Base-by-base conservation (phyloP, 2,888 invertebrate species). In the Autographa gamma region DNA sequence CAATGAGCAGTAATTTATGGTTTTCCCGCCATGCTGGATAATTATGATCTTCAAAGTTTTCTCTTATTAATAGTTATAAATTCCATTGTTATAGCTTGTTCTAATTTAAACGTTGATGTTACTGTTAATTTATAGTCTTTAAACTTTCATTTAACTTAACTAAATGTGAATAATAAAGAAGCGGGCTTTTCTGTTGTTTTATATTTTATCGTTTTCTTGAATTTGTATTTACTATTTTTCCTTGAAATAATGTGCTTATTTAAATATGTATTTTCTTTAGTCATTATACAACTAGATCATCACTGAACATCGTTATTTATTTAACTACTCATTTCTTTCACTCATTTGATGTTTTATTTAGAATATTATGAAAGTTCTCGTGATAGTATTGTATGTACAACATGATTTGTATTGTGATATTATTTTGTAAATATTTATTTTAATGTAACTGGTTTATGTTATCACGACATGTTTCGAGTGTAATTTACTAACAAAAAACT, bases 21-120 rank as follows among this genome's bases (percentile, higher is more conserved):
- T 18, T 48, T 3, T 19, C 18, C 19, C 19, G 56, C 8, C 8
- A 32, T 71, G 58, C 25, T 61, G 14, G 38, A 66, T 67, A 69
- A 58, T 58, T 31, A 54, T 54, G 31, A 54, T 38, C 52, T 61
- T 63, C 11, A 3, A 11, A n/a, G 11, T 19, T 56, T 56, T 18
- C 9, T 14, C 13, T 66, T 34, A 77, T 67, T 59, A 54, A 59
- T 63, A 18, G 43, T 62, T 52, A 58, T 75, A 61, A 64, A 66
- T 67, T 3, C 32, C 9, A 62, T n/a, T 67, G 66, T 66, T 64
- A 64, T 14, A 52, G 19, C 43, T 6, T 18, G 4, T 14, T 61
- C 14, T 7, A 43, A 6, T 43, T 48, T 38, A 0, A 31, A 18
- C 6, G 32, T n/a, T 16, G 2, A 61, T 25, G 7, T 25, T 54